Evolutionary conservation across 1,140 invertebrate genomes (phyloP).

Genomic region (Pseudomyrmex flavicornis): DNA sequence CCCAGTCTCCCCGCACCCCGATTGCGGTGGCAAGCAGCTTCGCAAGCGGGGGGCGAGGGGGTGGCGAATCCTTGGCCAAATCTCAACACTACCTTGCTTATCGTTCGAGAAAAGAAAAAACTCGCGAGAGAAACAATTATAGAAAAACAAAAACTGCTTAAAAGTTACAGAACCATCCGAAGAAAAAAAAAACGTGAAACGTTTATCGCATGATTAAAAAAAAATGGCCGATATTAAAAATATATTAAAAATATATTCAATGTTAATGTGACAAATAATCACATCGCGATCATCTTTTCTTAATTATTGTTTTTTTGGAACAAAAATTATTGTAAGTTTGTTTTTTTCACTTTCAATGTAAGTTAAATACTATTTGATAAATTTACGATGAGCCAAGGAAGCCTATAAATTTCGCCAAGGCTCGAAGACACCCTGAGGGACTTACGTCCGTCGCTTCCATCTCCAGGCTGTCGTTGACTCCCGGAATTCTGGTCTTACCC

Average conservation of each 20-base stretch:
- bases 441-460: constrained; percentile 97
- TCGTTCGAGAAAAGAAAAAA: neutral
- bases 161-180: neutral
- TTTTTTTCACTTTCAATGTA: neutral
- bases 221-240: too few species aligned
- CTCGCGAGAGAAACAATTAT: neutral
- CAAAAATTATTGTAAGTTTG: neutral
- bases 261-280: too few species aligned
- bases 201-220: neutral
- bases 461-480: constrained; percentile 97
- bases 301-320: too few species aligned
- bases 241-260: too few species aligned
- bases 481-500: constrained; percentile 96
- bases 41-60: constrained; percentile 80
- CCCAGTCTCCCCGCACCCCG: constrained; percentile 82
- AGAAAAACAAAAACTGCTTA: neutral
- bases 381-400: constrained; percentile 56
- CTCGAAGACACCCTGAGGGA: constrained; percentile 80
- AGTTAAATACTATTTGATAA: neutral
- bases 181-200: neutral
- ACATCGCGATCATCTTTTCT: too few species aligned
- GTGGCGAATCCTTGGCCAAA: constrained; percentile 67
- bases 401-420: constrained; percentile 62
- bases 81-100: constrained; percentile 62
- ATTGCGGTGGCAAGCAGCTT: constrained; percentile 82